Evolutionary conservation across 2,113 vertebrate species (phyloP).

Genomic region (Nyctereutes procyonoides): DNA sequence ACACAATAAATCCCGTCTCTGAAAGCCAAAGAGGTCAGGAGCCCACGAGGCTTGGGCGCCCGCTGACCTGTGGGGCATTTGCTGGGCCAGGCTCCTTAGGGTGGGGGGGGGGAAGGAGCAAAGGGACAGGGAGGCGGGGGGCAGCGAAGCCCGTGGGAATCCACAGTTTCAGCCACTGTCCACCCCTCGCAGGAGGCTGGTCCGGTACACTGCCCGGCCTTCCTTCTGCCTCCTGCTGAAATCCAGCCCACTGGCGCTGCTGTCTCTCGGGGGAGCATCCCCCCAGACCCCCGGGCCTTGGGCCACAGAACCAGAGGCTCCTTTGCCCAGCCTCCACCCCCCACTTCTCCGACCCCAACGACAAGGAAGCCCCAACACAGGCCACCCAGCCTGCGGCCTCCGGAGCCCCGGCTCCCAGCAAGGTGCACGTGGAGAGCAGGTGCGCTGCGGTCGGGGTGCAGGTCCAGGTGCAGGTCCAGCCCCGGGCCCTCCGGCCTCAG

Average conservation of each 20-base stretch:
- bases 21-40: slow-evolving; percentile 85
- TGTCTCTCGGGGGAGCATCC: not conserved
- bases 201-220: slow-evolving; percentile 28
- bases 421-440: too few relatives aligned
- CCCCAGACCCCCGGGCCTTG: too few relatives aligned
- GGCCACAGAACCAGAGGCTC: not conserved
- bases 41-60: slow-evolving; percentile 75
- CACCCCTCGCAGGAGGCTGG: slow-evolving; percentile 53
- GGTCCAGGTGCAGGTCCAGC: too few relatives aligned
- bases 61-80: slow-evolving; percentile 74
- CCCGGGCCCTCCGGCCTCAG: too few relatives aligned
- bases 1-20: slow-evolving; percentile 82
- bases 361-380: not conserved
- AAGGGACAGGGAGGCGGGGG: too few relatives aligned
- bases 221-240: slow-evolving; percentile 32
- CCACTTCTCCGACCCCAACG: not conserved
- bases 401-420: too few relatives aligned
- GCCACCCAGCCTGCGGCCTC: too few relatives aligned
- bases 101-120: too few relatives aligned
- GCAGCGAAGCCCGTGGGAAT: too few relatives aligned
- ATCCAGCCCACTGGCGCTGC: slow-evolving; percentile 14
- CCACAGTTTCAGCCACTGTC: slow-evolving; percentile 36
- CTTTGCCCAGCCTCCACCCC: not conserved
- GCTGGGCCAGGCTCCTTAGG: slow-evolving; percentile 40
- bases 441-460: too few relatives aligned